Base-by-base conservation (phyloP, 2,888 invertebrate species). In the Nesidiocoris tenuis region DNA sequence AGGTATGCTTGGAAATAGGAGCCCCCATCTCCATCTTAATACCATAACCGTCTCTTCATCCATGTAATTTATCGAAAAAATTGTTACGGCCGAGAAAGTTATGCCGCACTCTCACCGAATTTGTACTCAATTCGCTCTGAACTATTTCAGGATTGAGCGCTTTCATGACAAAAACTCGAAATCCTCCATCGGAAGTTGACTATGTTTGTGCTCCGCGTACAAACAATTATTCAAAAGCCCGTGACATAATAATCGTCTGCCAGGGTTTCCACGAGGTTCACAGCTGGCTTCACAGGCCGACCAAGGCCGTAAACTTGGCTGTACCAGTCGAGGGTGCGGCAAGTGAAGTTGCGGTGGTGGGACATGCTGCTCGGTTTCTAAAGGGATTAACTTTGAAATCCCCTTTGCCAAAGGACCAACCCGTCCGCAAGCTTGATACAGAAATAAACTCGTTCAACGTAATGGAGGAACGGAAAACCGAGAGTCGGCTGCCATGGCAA, bases 231-330 rank as follows among this genome's bases (percentile, higher is more conserved):
- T 39, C 39, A 39, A 39, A 39, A 17, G 64, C 39, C 65, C 39
- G 67, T 67, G 67, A 67, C 67, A 67, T 67, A 67, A 67, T 67
- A 56, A 67, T 67, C 55, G 67, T 55, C 55, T 55, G 56, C 55
- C 67, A 67, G 55, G 67, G 67, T 67, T 67, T 39, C 39, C 39
- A 7, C 39, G 39, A 39, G 39, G 39, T 39, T 39, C 39, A 39
- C 39, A 39, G 39, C 39, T 39, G 39, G 39, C 39, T 39, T 39
- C 39, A 39, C 39, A 39, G 39, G 39, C 39, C 39, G 12, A 39
- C 39, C 3, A 7, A 12, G 39, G 5, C 39, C 39, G 39, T 39
- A 39, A 39, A 39, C 39, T 39, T 39, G 39, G n/a, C n/a, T n/a
- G n/a, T n/a, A n/a, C n/a, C n/a, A n/a, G n/a, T n/a, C n/a, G n/a